These are phyloP conservation scores for Anableps anableps DNA, from an alignment of 2,797 vertebrate species.

Conservation along the genomic window DNA sequence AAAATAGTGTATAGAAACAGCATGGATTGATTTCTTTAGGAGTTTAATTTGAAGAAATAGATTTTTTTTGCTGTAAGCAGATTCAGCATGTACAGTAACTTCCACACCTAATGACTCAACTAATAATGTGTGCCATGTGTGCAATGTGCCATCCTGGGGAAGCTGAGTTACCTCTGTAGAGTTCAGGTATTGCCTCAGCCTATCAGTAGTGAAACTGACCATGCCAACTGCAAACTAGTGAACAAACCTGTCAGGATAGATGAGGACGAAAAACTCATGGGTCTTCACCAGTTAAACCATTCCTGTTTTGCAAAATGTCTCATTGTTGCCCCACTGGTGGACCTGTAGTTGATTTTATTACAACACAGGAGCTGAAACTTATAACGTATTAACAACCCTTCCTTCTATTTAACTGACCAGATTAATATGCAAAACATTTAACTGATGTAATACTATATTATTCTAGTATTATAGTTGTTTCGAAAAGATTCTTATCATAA, in stretches of 20 bases:
- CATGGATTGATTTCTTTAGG: background rate
- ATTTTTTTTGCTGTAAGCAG: too few relatives aligned
- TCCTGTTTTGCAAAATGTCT: background rate
- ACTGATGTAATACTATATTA: background rate
- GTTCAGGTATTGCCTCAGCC: background rate
- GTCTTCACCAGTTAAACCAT: background rate
- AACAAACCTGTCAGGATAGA: background rate
- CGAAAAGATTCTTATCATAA: background rate
- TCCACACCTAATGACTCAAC: background rate
- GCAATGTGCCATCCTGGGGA: too few relatives aligned
- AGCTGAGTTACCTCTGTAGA: background rate
- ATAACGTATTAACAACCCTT: background rate
- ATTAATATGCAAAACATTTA: background rate
- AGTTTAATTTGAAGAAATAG: background rate
- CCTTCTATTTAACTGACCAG: background rate
- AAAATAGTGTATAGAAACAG: background rate
- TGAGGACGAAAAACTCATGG: background rate
- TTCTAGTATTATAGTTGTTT: background rate
- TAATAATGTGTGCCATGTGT: too few relatives aligned
- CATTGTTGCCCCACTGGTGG: background rate
- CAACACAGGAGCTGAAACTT: background rate
- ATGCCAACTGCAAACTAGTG: background rate
- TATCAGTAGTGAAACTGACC: background rate
- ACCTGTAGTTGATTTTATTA: background rate
- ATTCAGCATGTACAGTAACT: background rate